Conservation (phyloP, 2,888 invertebrate genomes). For the Leptogaster cylindrica region DNA sequence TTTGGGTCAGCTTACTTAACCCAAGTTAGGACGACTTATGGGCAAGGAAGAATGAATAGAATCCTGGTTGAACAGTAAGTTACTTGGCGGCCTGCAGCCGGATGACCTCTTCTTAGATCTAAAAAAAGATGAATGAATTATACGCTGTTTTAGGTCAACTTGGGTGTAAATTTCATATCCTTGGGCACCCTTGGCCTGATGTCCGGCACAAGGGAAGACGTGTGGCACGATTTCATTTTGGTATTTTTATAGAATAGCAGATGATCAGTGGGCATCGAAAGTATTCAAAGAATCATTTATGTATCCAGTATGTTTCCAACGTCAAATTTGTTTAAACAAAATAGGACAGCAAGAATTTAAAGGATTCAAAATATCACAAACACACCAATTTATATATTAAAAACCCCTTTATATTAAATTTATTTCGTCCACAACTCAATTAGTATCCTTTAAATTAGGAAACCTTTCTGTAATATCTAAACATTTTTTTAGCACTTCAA, state of each 20-base stretch:
- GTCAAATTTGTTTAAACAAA: too few relatives aligned
- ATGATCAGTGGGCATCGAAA: neutral
- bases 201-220: neutral
- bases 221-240: neutral
- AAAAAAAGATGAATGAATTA: slow-evolving; percentile 3
- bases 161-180: slow-evolving; percentile 25
- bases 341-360: too few relatives aligned
- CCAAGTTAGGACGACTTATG: slow-evolving; percentile 13
- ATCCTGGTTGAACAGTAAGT: neutral
- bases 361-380: too few relatives aligned
- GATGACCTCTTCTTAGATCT: slow-evolving; percentile 8
- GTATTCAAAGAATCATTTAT: too few relatives aligned
- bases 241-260: neutral
- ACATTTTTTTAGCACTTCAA: too few relatives aligned
- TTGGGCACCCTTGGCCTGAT: neutral
- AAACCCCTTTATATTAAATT: too few relatives aligned
- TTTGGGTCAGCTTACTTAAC: slow-evolving; percentile 27
- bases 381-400: too few relatives aligned
- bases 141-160: slow-evolving; percentile 16
- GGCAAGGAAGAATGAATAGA: slow-evolving; percentile 7
- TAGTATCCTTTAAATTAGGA: too few relatives aligned
- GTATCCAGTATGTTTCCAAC: too few relatives aligned
- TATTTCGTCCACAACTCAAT: too few relatives aligned
- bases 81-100: slow-evolving; percentile 10
- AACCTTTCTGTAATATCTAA: too few relatives aligned